A percentile compares a stretch with the other conserved stretches of the same genome.
Conservation (phyloP, 2,888 invertebrate genomes). For the Mongoloraphidia duomilia region DNA sequence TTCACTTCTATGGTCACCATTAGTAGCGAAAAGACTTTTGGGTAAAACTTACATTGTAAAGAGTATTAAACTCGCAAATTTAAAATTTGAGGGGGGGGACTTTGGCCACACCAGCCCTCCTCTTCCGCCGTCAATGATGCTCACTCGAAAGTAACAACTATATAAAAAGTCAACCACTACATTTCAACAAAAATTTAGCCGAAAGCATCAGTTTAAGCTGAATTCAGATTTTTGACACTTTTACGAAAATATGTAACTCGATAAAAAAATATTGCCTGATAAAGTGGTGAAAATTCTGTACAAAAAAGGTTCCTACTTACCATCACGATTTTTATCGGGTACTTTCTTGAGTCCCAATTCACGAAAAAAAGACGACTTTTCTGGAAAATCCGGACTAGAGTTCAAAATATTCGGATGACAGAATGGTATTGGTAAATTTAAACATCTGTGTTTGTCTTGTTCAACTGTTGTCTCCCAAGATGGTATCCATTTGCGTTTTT, state of each 20-base stretch:
- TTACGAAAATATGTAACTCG: neutral
- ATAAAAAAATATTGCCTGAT: neutral
- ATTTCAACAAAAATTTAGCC: neutral
- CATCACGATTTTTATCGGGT: slow-evolving; percentile 38
- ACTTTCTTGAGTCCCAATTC: slow-evolving; percentile 41
- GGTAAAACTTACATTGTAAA: no score
- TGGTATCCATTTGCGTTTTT: slow-evolving; percentile 34
- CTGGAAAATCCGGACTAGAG: slow-evolving; percentile 32
- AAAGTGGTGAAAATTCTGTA: slow-evolving; percentile 18
- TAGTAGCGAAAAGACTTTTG: no score
- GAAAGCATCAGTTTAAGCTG: slow-evolving; percentile 1
- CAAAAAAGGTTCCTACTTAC: slow-evolving; percentile 27
- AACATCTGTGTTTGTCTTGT: slow-evolving; percentile 19
- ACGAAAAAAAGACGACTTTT: slow-evolving; percentile 44
- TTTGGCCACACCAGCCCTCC: no score
- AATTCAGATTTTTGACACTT: no score
- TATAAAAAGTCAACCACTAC: no score
- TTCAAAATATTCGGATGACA: slow-evolving; percentile 33
- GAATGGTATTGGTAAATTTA: slow-evolving; percentile 35
- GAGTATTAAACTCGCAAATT: no score
- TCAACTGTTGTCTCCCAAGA: slow-evolving; percentile 23
- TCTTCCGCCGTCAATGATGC: no score
- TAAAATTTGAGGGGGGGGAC: no score
- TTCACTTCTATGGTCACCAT: no score
- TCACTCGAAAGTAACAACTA: no score